Conservation (phyloP, 2,797 vertebrate genomes). For the Staurois parvus region DNA sequence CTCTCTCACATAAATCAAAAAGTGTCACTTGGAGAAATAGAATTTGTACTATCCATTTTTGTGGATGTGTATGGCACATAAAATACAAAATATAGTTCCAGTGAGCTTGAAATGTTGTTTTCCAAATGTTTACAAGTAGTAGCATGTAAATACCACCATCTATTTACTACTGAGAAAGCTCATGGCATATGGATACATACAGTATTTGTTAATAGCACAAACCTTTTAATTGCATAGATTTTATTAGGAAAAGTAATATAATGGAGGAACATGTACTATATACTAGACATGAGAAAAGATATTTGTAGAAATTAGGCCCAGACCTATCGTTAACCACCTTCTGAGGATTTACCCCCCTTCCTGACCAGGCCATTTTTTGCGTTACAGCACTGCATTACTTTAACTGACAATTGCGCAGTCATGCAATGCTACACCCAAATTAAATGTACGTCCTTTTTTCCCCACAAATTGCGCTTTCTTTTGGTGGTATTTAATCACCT, state of each 20-base stretch:
- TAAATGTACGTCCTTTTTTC: no score
- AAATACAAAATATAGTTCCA: background rate
- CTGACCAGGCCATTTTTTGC: no score
- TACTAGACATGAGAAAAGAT: background rate
- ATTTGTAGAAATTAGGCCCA: background rate
- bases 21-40: constrained; percentile 33
- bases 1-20: constrained; percentile 41
- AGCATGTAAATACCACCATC: background rate
- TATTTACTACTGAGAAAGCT: background rate
- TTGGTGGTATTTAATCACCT: no score
- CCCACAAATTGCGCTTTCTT: no score
- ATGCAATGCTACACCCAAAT: no score
- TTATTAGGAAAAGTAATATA: background rate
- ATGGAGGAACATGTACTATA: background rate
- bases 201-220: background rate
- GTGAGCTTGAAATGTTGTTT: background rate
- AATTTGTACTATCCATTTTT: constrained; percentile 23
- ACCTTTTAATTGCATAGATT: background rate
- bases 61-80: background rate
- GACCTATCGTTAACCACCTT: background rate
- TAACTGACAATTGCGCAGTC: no score
- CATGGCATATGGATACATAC: background rate
- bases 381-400: no score
- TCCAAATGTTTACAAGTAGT: background rate
- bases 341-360: no score